Base-by-base conservation (phyloP, 1,140 invertebrate species). In the Ceratina australensis region DNA sequence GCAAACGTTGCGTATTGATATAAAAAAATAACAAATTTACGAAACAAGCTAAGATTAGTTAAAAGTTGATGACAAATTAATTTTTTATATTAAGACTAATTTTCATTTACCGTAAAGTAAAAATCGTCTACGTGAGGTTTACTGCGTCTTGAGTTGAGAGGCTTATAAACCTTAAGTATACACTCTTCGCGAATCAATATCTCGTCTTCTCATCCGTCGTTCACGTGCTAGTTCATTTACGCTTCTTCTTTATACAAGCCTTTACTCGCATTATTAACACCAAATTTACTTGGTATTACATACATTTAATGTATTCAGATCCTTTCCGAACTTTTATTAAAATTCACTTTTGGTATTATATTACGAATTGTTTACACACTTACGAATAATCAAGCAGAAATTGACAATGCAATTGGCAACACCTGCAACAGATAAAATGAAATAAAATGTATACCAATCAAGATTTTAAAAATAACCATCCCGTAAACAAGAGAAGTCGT, bases 151-250 rank as follows among this genome's bases (percentile, higher is more conserved):
- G 22, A 52, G 54, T 50, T 49, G 24, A 76, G 20, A 24, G 60
- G 65, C 73, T 76, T 68, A 60, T 24, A 61, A 76, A 49, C 52
- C 24, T 42, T 42, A 42, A 67, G 65, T 52, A 33, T 52, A 33
- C 16, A 61, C 20, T 26, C 56, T 18, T 61, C 22, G 57, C 47
- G 67, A 22, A 76, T 76, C 65, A 61, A 68, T 76, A 76, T 57
- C 68, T 54, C 24, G 73, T 22, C 24, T 47, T 61, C 42, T 60
- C n/a, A 24, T 67, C 47, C 22, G 16, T 54, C 33, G n/a, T 26
- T 24, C 57, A n/a, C 20, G 5, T 15, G 18, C n/a, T n/a, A 56
- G 24, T 54, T 69, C 42, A 26, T 63, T 50, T 64, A 24, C 22
- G 15, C 26, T 20, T 77, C 52, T 28, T 13, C n/a, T 56, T 47